Conservation (phyloP, 2,888 invertebrate genomes). For the Andrena bucephala region DNA sequence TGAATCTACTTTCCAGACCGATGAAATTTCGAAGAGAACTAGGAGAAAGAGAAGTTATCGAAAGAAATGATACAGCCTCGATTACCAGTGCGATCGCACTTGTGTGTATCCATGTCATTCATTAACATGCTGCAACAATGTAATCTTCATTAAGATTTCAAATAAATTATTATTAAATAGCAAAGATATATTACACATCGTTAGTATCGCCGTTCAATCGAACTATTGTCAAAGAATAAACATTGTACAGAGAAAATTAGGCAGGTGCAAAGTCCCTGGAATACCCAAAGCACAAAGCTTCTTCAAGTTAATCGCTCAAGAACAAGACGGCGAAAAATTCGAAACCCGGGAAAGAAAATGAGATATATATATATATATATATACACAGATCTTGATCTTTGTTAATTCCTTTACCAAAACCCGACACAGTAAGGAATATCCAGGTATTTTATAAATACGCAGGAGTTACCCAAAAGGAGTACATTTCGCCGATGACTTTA, state of each 20-base stretch:
- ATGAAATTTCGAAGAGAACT: slow-evolving; percentile 39
- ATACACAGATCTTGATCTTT: slow-evolving; percentile 15
- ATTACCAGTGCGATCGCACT: slow-evolving; percentile 75
- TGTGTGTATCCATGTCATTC: slow-evolving; percentile 75
- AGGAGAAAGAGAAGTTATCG: slow-evolving; percentile 39
- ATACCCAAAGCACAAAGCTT: slow-evolving; percentile 65
- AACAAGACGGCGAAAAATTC: slow-evolving; percentile 46
- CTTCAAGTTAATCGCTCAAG: slow-evolving; percentile 60
- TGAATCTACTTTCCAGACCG: slow-evolving; percentile 30
- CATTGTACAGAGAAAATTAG: slow-evolving; percentile 20
- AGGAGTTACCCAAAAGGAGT: slow-evolving; percentile 6
- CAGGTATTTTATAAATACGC: slow-evolving; percentile 21
- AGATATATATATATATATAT: slow-evolving; percentile 28
- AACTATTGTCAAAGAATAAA: slow-evolving; percentile 3
- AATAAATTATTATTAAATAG: slow-evolving; percentile 30
- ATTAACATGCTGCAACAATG: slow-evolving; percentile 83
- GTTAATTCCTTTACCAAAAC: slow-evolving; percentile 48
- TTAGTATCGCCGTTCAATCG: slow-evolving; percentile 15
- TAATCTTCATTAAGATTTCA: slow-evolving; percentile 76
- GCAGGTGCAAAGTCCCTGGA: slow-evolving; percentile 26
- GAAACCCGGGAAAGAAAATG: slow-evolving; percentile 25
- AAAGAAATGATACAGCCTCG: slow-evolving; percentile 64
- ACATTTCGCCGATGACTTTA: slow-evolving; percentile 14
- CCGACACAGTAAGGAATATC: slow-evolving; percentile 16
- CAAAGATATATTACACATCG: slow-evolving; percentile 10